Conservation (phyloP, 2,888 invertebrate species). For the Sacculina carcini region DNA sequence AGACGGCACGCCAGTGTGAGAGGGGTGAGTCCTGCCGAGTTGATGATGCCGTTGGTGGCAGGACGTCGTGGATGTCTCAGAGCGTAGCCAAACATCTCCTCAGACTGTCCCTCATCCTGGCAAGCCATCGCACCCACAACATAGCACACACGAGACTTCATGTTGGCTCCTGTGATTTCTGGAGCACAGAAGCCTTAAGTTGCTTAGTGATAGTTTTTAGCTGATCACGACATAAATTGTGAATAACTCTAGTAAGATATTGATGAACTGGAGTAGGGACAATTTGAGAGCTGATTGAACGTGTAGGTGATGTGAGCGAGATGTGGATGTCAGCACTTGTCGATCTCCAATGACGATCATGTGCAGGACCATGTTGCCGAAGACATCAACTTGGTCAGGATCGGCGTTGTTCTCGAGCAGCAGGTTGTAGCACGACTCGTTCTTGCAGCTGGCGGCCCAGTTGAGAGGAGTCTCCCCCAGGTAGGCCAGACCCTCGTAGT, state of each 20-base stretch:
- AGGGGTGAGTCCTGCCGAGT: slow-evolving; percentile 72
- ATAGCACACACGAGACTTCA: too few species aligned
- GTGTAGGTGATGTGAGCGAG: too few species aligned
- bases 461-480: slow-evolving; percentile 89
- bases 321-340: too few species aligned
- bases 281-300: too few species aligned
- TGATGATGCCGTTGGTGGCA: slow-evolving; percentile 71
- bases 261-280: too few species aligned
- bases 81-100: slow-evolving; percentile 98
- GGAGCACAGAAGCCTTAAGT: too few species aligned
- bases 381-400: slow-evolving; percentile 83
- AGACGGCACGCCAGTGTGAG: slow-evolving; percentile 85
- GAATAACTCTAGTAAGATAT: too few species aligned
- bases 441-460: slow-evolving; percentile 92
- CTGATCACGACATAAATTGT: too few species aligned
- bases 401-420: slow-evolving; percentile 73
- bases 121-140: background rate
- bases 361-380: slow-evolving; percentile 96
- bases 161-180: too few species aligned
- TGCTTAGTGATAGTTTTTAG: too few species aligned
- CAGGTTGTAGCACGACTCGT: slow-evolving; percentile 88
- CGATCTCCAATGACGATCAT: slow-evolving; percentile 98
- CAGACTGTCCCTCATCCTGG: slow-evolving; percentile 12
- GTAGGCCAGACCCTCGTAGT: slow-evolving; percentile 89
- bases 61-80: slow-evolving; percentile 75